Evolutionary conservation across 2,113 vertebrate genomes (phyloP).

Genomic region (Falcunculus frontatus): DNA sequence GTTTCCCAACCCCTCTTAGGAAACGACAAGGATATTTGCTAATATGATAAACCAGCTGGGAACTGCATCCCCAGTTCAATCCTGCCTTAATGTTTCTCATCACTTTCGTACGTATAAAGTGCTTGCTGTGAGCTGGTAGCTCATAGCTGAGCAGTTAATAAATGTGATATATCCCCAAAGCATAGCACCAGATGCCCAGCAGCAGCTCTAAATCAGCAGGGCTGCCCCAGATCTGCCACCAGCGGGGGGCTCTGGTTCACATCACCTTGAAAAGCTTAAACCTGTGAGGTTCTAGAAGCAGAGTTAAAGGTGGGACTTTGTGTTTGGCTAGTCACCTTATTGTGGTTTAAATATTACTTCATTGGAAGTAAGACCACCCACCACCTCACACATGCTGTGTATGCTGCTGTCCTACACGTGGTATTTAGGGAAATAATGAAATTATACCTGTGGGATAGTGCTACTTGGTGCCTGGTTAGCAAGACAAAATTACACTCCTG

Average conservation of each 20-base stretch:
- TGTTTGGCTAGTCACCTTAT: not conserved
- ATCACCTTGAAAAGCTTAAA: not conserved
- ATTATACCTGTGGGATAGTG: slow-evolving; percentile 6
- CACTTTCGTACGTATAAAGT: not conserved
- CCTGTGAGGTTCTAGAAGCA: not conserved
- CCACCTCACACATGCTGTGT: not conserved
- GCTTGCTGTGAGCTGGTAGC: not conserved
- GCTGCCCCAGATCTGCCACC: not conserved
- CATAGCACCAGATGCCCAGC: not conserved
- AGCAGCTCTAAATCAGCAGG: not conserved
- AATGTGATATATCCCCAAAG: not conserved
- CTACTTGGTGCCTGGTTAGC: not conserved
- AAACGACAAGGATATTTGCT: not conserved
- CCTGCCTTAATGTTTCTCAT: not conserved
- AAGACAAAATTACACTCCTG: not conserved
- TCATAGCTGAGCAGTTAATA: not conserved
- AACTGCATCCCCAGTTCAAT: not conserved
- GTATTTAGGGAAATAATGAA: not conserved
- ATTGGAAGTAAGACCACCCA: slow-evolving; percentile 4
- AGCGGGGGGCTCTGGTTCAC: not conserved
- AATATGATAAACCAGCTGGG: not conserved
- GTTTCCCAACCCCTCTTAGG: slow-evolving; percentile 1
- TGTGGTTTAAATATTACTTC: not conserved
- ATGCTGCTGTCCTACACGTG: not conserved
- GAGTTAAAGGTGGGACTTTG: not conserved